Percentiles rank a stretch among this genome's conserved stretches.
These are phyloP conservation scores for Lasioglossum figueresi DNA, from an alignment of 2,888 invertebrate genomes.

Conservation along the genomic window DNA sequence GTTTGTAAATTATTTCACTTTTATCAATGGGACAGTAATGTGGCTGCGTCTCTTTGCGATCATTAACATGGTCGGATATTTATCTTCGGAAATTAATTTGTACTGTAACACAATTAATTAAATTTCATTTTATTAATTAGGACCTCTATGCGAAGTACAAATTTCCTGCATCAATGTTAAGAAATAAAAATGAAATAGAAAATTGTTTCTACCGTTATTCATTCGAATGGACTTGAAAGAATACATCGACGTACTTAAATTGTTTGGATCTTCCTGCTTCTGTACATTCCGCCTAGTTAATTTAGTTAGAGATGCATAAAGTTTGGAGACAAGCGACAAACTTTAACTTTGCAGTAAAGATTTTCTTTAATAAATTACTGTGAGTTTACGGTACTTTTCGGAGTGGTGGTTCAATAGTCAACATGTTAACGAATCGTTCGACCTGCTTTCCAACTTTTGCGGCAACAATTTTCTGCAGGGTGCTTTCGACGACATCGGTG, in stretches of 20 bases:
- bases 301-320: background rate
- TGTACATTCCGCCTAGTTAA: background rate
- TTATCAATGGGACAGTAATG: background rate
- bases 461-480: background rate
- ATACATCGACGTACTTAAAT: background rate
- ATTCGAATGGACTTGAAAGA: background rate
- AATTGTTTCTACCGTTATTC: background rate
- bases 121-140: background rate
- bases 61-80: background rate
- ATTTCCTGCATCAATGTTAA: background rate
- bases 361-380: background rate
- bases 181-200: too few species aligned
- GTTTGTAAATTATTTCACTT: conserved; percentile 9
- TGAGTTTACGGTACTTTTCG: background rate
- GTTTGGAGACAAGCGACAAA: background rate
- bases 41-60: background rate
- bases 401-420: background rate
- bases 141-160: background rate
- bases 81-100: background rate
- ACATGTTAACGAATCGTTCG: background rate
- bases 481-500: background rate
- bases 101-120: background rate
- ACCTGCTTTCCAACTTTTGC: conserved; percentile 7
- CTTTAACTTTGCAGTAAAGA: too few species aligned
- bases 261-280: background rate